Evolutionary conservation across 2,113 vertebrate genomes (phyloP).

Genomic region (Esox niger): DNA sequence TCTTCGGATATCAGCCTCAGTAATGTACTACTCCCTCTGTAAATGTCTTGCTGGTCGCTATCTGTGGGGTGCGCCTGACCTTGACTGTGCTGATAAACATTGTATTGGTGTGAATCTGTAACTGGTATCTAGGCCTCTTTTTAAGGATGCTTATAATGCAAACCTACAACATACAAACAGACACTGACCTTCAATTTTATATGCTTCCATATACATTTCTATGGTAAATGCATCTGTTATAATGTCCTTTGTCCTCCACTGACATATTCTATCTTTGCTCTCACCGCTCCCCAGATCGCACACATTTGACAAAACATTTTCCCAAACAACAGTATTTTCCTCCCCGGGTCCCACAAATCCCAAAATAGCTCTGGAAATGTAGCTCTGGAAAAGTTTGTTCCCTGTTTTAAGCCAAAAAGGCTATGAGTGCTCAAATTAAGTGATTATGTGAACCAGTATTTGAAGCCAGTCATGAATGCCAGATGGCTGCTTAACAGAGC

Average conservation of each 20-base stretch:
- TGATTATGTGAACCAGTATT: not conserved
- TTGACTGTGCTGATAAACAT: not conserved
- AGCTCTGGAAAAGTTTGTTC: no score
- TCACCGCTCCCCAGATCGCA: not conserved
- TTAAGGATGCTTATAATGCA: not conserved
- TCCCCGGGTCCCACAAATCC: not conserved
- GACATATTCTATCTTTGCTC: not conserved
- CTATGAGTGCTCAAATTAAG: not conserved
- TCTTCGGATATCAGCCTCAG: constrained; percentile 23
- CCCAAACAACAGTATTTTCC: no score
- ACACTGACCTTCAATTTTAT: not conserved
- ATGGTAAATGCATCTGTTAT: not conserved
- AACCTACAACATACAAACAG: no score
- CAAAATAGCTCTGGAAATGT: no score
- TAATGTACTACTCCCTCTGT: constrained; percentile 19
- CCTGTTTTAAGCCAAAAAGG: not conserved
- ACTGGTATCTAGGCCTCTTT: not conserved
- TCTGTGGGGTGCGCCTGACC: not conserved
- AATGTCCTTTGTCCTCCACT: not conserved
- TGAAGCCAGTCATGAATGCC: not conserved
- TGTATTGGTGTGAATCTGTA: not conserved
- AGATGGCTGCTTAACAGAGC: no score
- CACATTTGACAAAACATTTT: not conserved
- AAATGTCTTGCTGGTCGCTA: not conserved
- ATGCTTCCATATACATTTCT: not conserved